Evolutionary conservation across 37 sponge, comb jelly and placozoan species (phyloP).

Genomic region (Cliona cf. orientalis): DNA sequence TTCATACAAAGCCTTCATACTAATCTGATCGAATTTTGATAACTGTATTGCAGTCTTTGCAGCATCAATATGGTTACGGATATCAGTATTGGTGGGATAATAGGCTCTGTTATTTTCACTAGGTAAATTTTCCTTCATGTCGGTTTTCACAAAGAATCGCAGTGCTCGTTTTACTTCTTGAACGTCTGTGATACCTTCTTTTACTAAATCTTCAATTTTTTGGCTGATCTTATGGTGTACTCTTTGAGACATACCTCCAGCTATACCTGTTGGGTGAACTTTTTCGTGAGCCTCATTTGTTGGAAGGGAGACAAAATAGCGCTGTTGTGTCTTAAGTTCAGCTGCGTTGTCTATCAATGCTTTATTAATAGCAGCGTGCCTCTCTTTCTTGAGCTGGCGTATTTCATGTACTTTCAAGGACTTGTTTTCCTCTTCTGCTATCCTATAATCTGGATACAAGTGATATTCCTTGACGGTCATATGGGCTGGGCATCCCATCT

Average conservation of each 20-base stretch:
- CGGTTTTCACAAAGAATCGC: not conserved
- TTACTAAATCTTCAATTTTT: constrained; percentile 22
- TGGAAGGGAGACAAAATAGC: constrained; percentile 28
- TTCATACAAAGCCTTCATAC: too few relatives aligned
- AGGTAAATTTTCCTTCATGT: not conserved
- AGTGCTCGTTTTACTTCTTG: constrained; percentile 1
- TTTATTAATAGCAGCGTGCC: not conserved
- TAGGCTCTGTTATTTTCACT: not conserved
- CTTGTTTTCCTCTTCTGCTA: not conserved
- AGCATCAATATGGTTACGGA: too few relatives aligned
- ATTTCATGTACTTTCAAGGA: not conserved
- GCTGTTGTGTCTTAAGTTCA: not conserved
- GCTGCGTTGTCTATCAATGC: not conserved
- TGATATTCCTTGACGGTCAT: not conserved
- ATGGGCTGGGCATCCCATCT: not conserved
- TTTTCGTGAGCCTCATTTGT: constrained; percentile 23
- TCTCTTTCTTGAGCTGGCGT: not conserved
- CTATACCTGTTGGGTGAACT: constrained; percentile 7
- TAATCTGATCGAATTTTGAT: too few relatives aligned
- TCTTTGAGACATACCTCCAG: constrained; percentile 18
- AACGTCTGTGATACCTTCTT: constrained; percentile 9
- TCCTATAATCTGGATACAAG: not conserved
- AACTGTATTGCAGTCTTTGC: too few relatives aligned
- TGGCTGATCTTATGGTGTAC: too few relatives aligned
- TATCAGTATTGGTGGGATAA: constrained; percentile 1